Evolutionary conservation across 2,797 vertebrate species (phyloP).

Genomic region (Esox lucius): DNA sequence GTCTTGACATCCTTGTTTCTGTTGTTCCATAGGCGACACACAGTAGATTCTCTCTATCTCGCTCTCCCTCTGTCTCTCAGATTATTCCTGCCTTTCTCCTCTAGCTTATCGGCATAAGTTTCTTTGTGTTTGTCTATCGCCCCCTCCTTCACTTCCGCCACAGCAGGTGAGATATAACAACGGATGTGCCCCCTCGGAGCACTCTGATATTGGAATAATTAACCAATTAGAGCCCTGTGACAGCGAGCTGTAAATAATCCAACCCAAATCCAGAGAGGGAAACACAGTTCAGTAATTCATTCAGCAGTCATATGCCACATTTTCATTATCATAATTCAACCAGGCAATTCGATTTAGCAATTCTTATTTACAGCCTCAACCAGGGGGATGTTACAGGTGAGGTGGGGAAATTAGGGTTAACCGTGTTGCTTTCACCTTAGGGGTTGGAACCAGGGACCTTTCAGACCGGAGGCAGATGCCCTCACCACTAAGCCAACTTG

Average conservation of each 20-base stretch:
- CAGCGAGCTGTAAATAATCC: conserved; percentile 13
- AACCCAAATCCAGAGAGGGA: conserved; percentile 27
- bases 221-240: conserved; percentile 22
- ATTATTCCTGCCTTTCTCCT: conserved; percentile 5
- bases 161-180: conserved; percentile 2
- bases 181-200: conserved; percentile 19
- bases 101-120: too few species aligned
- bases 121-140: conserved; percentile 1
- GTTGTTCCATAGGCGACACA: conserved; percentile 26
- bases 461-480: too few species aligned
- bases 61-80: neutral
- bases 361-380: too few species aligned
- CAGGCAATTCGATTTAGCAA: neutral
- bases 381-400: too few species aligned
- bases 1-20: conserved; percentile 17
- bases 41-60: conserved; percentile 21
- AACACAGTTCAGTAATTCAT: conserved; percentile 29
- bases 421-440: too few species aligned
- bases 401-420: too few species aligned
- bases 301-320: conserved; percentile 13
- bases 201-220: neutral
- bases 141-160: neutral
- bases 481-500: too few species aligned
- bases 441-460: too few species aligned
- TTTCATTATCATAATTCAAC: neutral